Percentiles rank a stretch among this genome's conserved stretches.
Evolutionary conservation across 30 jellyfish, hydroid and myxozoan species (phyloP).

Genomic region (Turritopsis dohrnii): DNA sequence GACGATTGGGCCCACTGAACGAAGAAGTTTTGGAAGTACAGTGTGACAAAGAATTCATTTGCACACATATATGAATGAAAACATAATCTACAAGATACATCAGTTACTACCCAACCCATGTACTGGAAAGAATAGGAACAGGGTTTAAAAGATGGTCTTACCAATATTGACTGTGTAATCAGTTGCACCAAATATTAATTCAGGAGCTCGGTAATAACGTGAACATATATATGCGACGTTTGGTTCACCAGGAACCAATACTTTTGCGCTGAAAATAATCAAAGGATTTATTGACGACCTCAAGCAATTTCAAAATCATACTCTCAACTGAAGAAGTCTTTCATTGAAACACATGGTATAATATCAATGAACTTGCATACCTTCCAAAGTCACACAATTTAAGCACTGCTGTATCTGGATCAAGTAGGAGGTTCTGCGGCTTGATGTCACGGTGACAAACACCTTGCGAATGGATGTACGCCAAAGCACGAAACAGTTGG

Average conservation of each 20-base stretch:
- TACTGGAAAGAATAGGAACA: not conserved
- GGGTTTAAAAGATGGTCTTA: constrained; percentile 11
- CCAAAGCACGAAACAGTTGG: constrained; percentile 92
- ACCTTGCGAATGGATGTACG: constrained; percentile 95
- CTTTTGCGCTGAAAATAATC: constrained; percentile 70
- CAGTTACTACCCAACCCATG: too few species aligned
- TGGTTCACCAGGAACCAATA: constrained; percentile 96
- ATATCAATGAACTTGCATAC: constrained; percentile 41
- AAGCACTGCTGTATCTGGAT: constrained; percentile 91
- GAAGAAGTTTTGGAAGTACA: too few species aligned
- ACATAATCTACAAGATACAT: too few species aligned
- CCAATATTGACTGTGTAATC: constrained; percentile 97
- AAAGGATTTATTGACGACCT: too few species aligned
- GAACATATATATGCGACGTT: constrained; percentile 97
- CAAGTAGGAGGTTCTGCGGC: constrained; percentile 86
- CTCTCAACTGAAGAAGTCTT: not conserved
- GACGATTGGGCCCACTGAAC: too few species aligned
- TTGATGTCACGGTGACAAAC: constrained; percentile 95
- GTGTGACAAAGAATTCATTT: too few species aligned
- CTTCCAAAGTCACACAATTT: constrained; percentile 96
- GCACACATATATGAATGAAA: too few species aligned
- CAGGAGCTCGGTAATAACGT: constrained; percentile 97
- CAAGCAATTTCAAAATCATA: not conserved
- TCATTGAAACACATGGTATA: not conserved
- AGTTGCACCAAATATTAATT: constrained; percentile 94